Base-by-base conservation (phyloP, 2,888 invertebrate genomes). In the Gonocerus acuteangulatus region DNA sequence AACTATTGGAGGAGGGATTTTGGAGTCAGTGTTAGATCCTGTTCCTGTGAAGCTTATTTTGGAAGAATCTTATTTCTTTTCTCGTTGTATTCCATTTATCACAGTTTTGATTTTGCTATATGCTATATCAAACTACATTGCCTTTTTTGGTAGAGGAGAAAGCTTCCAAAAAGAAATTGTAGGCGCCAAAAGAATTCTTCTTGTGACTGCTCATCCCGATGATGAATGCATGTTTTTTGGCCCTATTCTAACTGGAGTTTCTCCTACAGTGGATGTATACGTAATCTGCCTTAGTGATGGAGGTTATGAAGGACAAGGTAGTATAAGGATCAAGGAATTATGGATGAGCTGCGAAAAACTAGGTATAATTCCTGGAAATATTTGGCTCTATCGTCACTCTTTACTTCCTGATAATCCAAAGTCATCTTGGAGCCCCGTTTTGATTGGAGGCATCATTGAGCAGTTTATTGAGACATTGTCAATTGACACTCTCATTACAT, bases 141-240 rank as follows among this genome's bases (percentile, higher is more conserved):
- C 47, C 36, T 48, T 57, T 32, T 15, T 58, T 11, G 22, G 16
- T 3, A 16, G 23, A 48, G 23, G 15, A 1, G 48, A 58, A 36
- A 16, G 18, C 18, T 21, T 36, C 13, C 19, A 48, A 32, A 58
- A 48, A 48, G 32, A 16, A 32, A 15, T 48, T 23, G 44, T 60
- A 7, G 52, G 34, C 22, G 49, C 48, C 18, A 54, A 48, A 45
- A 45, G 89, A 68, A 82, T 92, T 45, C 75, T 96, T 27, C 73
- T 97, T 57, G 85, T 96, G 1, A 89, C 84, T 45, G 95, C 97
- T 19, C 99, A 99, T 78, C 97, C 97, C 15, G 97, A 99, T 74
- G 97, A 99, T 74, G 97, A 99, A 74, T 92, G 92, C 69, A 96
- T 99, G 97, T 99, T 99, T 75, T 99, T 99, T 74, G 92, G 94